Conservation (phyloP, 2,888 invertebrate species). For the Limnephilus auricula region DNA sequence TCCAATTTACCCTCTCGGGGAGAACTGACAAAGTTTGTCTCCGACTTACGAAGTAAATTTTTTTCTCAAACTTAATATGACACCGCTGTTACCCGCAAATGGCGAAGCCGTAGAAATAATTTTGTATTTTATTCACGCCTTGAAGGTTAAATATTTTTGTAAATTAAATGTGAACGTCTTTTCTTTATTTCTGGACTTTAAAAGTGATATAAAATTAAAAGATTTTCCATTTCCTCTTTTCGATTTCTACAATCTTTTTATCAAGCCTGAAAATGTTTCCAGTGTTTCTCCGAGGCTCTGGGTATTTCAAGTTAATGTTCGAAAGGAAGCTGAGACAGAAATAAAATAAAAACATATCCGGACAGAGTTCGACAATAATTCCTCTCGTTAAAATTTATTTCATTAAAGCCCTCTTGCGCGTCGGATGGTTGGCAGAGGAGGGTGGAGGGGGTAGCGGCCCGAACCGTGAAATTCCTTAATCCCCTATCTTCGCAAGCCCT, state of each 20-base stretch:
- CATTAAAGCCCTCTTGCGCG: conserved; percentile 34
- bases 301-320: not conserved
- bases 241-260: not conserved
- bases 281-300: not conserved
- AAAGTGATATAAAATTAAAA: not conserved
- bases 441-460: not conserved
- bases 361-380: conserved; percentile 3
- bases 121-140: not conserved
- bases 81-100: not conserved
- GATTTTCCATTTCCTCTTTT: not conserved
- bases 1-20: conserved; percentile 4
- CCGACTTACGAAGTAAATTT: conserved; percentile 2
- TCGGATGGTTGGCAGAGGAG: not conserved
- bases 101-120: not conserved
- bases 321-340: not conserved
- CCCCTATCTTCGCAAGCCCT: conserved; percentile 20
- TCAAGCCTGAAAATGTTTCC: not conserved
- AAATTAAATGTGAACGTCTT: not conserved
- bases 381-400: conserved; percentile 21
- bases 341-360: not conserved
- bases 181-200: not conserved
- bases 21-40: conserved; percentile 19
- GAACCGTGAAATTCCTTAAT: conserved; percentile 39
- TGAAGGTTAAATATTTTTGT: not conserved
- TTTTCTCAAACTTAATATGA: conserved; percentile 7